phyloP scores from a whole-genome alignment of 1,140 invertebrate species.

The Hesperophylax magnus region DNA sequence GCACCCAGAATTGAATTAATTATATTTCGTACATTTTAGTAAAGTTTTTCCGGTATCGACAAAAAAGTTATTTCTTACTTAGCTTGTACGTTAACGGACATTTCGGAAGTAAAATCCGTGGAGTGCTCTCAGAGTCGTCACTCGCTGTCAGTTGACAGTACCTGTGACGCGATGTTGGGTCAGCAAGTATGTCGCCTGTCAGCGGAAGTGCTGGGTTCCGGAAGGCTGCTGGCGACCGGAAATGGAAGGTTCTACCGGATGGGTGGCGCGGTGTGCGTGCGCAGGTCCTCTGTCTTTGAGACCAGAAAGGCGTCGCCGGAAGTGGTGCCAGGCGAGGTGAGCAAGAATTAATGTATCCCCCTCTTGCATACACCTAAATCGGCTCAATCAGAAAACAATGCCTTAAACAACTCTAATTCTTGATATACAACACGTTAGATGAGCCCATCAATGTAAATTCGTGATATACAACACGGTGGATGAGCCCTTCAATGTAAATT shows the following conservation, averaged over 20 bases:
- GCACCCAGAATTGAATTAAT: too few species aligned
- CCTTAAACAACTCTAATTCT: neutral
- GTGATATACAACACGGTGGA: too few species aligned
- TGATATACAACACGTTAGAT: too few species aligned
- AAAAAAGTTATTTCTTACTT: too few species aligned
- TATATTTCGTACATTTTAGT: too few species aligned
- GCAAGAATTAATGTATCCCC: constrained; percentile 8
- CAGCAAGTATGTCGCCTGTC: constrained; percentile 24
- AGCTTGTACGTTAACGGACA: too few species aligned
- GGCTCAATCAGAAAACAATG: neutral
- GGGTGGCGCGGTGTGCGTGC: neutral
- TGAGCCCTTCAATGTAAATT: too few species aligned
- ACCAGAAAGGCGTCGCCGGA: constrained; percentile 17
- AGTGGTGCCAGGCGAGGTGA: neutral
- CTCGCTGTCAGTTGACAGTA: too few species aligned
- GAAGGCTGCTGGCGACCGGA: constrained; percentile 41
- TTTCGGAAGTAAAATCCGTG: too few species aligned
- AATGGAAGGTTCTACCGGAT: constrained; percentile 36
- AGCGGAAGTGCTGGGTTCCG: constrained; percentile 17
- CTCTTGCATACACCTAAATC: neutral
- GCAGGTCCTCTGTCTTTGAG: neutral
- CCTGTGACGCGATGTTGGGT: constrained; percentile 19
- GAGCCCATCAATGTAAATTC: too few species aligned
- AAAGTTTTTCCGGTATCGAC: too few species aligned
- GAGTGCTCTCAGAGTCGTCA: too few species aligned